phyloP scores from a whole-genome alignment of 2,888 invertebrate genomes.

The Cyrtodaria siliqua region DNA sequence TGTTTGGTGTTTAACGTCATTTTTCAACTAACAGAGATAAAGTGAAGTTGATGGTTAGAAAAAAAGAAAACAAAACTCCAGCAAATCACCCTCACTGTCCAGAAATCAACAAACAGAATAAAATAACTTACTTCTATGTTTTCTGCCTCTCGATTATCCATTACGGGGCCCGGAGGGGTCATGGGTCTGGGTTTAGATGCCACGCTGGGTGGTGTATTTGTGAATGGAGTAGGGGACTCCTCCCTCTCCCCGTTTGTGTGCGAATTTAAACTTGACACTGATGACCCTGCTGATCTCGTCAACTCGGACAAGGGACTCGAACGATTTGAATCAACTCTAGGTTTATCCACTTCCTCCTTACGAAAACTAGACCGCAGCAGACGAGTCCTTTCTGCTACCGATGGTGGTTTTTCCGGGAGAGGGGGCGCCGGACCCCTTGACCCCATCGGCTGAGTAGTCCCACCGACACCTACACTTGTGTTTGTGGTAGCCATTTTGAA shows the following conservation, averaged over 20 bases:
- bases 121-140: not conserved
- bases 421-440: slow-evolving; percentile 77
- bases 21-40: too few species aligned
- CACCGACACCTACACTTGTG: slow-evolving; percentile 6
- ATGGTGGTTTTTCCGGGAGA: slow-evolving; percentile 80
- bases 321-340: slow-evolving; percentile 58
- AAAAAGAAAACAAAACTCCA: too few species aligned
- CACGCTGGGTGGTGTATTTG: slow-evolving; percentile 26
- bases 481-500: slow-evolving; percentile 41
- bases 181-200: slow-evolving; percentile 11
- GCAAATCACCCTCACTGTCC: too few species aligned
- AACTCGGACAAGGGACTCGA: slow-evolving; percentile 69
- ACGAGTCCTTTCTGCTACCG: slow-evolving; percentile 79
- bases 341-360: slow-evolving; percentile 75
- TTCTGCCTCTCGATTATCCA: slow-evolving; percentile 54
- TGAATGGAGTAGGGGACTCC: slow-evolving; percentile 55
- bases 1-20: too few species aligned
- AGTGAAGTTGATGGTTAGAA: too few species aligned
- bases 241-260: slow-evolving; percentile 69
- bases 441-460: slow-evolving; percentile 33
- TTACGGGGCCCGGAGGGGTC: slow-evolving; percentile 19
- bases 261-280: slow-evolving; percentile 59
- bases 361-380: slow-evolving; percentile 79
- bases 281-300: slow-evolving; percentile 61
- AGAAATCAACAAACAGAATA: too few species aligned